Evolutionary conservation across 2,113 vertebrate species (phyloP).

Genomic region (Athene cunicularia): DNA sequence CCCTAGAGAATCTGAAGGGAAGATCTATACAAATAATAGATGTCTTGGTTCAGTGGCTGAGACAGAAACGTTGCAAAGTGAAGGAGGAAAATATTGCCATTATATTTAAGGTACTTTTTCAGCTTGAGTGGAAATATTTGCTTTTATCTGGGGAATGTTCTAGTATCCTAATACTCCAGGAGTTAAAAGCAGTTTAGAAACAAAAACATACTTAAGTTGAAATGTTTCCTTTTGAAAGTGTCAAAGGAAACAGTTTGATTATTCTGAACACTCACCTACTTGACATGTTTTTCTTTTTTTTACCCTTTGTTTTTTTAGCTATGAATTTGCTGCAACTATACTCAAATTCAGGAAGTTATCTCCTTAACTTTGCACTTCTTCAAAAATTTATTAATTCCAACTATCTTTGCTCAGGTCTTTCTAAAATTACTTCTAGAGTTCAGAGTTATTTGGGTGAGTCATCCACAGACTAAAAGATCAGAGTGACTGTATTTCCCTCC

Average conservation of each 20-base stretch:
- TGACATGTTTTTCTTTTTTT: background rate
- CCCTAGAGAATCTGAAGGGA: background rate
- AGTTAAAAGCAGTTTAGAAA: background rate
- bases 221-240: background rate
- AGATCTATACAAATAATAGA: background rate
- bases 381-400: background rate
- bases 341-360: background rate
- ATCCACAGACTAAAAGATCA: background rate
- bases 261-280: background rate
- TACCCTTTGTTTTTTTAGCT: rapidly evolving
- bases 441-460: background rate
- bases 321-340: background rate
- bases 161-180: background rate
- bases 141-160: background rate
- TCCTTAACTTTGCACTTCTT: background rate
- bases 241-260: background rate
- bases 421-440: background rate
- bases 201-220: background rate
- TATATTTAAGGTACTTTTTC: background rate
- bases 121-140: background rate
- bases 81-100: background rate
- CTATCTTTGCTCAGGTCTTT: background rate
- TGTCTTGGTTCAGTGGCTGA: background rate
- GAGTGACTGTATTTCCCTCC: background rate
- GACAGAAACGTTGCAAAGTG: background rate